Evolutionary conservation across 2,888 invertebrate species (phyloP), one percentile per base, ranked within the genome.

Genomic region (Isotomurus palustris): DNA sequence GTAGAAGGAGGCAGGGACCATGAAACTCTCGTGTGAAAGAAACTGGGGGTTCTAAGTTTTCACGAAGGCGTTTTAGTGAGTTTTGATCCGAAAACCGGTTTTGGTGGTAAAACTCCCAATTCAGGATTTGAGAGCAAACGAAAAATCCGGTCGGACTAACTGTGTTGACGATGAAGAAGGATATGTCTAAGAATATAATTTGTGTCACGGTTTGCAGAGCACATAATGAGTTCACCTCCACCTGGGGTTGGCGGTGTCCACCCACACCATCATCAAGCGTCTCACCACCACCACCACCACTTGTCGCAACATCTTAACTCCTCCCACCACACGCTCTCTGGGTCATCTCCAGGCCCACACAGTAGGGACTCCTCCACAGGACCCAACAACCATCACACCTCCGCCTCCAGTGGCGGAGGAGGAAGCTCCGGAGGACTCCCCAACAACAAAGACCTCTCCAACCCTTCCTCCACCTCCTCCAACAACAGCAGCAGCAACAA

Each of bases 161-260:
- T n/a, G n/a, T n/a, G n/a, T n/a, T n/a, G n/a, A n/a, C n/a, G n/a
- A n/a, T n/a, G n/a, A n/a, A n/a, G n/a, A n/a, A n/a, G n/a, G n/a
- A n/a, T n/a, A n/a, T n/a, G 8, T 8, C 32, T 8, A 32, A 32
- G 12, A 32, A 32, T 32, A 12, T 10, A 12, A 32, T 32, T 32
- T 32, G 8, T 32, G 8, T 32, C 12, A 12, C 32, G 8, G 12
- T 25, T 48, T 48, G 4, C 59, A 65, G 69, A 69, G 43, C 65
- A 67, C 56, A 58, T 67, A 27, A 64, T 67, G 66, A 67, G 66
- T 55, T 70, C 70, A 50, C 68, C 68, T 41, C 67, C 70, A 55
- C 65, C 69, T 22, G 62, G 45, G 21, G 44, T 59, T 24, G 62
- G 56, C n/a, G 27, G 40, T 27, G 32, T 32, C 8, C 8, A 8